Evolutionary conservation across 2,888 invertebrate genomes (phyloP).

Genomic region (Thera obeliscata): DNA sequence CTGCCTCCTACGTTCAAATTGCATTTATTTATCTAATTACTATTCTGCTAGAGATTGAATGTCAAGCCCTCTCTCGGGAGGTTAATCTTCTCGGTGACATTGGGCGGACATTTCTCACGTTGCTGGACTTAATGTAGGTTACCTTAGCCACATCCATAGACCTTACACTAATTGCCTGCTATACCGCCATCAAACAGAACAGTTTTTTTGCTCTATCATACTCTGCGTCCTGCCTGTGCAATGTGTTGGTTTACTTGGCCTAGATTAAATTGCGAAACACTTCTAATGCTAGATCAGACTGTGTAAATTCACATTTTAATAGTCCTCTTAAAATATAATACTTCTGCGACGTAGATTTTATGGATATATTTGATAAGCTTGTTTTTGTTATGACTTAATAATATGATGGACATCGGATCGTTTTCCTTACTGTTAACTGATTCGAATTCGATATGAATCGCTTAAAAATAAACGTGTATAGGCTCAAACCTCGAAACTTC

Average conservation of each 20-base stretch:
- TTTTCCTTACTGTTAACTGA: conserved; percentile 17
- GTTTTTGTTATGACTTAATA: conserved; percentile 4
- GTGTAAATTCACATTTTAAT: conserved; percentile 15
- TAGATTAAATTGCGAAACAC: conserved; percentile 58
- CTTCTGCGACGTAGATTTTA: not conserved
- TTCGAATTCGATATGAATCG: conserved; percentile 44
- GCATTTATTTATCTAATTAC: conserved; percentile 47
- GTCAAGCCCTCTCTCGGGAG: conserved; percentile 53
- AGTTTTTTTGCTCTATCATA: conserved; percentile 45
- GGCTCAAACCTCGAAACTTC: conserved; percentile 57
- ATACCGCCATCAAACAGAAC: conserved; percentile 14
- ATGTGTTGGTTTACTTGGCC: conserved; percentile 57
- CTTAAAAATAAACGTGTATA: conserved; percentile 51
- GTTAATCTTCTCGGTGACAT: conserved; percentile 63
- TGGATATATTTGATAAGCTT: conserved; percentile 1
- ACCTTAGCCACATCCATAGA: conserved; percentile 48
- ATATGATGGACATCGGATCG: conserved; percentile 3
- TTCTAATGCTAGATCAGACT: conserved; percentile 12
- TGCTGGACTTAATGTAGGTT: conserved; percentile 59
- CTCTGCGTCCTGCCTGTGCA: conserved; percentile 43
- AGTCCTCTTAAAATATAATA: not conserved
- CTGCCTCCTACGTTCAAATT: conserved; percentile 29
- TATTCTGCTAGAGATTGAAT: conserved; percentile 45
- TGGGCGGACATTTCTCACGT: conserved; percentile 55
- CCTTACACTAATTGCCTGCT: conserved; percentile 38